A percentile compares a stretch with the other conserved stretches of the same genome.
These are phyloP conservation scores for Nomia melanderi DNA, from an alignment of 1,140 invertebrate genomes.

Conservation along the genomic window DNA sequence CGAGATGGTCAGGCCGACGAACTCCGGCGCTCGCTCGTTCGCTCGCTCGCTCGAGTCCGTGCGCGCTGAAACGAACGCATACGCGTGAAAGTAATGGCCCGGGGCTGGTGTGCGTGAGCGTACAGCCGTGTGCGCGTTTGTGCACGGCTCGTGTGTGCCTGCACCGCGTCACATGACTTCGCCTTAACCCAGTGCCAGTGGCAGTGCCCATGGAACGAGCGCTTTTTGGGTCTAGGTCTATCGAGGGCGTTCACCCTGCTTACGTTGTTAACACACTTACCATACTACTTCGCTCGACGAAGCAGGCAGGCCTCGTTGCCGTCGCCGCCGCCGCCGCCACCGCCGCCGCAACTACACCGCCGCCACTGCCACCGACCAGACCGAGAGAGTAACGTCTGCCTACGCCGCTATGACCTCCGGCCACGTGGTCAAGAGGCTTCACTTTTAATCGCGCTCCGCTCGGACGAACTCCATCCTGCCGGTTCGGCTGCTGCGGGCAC, in stretches of 20 bases:
- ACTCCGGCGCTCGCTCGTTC: not conserved
- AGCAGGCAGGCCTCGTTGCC: conserved; percentile 38
- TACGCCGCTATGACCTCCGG: conserved; percentile 58
- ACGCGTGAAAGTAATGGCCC: conserved; percentile 50
- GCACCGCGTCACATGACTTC: conserved; percentile 63
- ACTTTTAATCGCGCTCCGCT: conserved; percentile 59
- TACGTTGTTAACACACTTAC: conserved; percentile 74
- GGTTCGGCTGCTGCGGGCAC: not conserved
- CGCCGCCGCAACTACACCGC: conserved; percentile 23
- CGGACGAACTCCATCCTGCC: not conserved
- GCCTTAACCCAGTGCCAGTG: conserved; percentile 75
- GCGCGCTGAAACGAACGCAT: conserved; percentile 28
- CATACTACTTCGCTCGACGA: conserved; percentile 46
- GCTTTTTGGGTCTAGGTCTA: conserved; percentile 79
- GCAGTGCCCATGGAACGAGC: conserved; percentile 61
- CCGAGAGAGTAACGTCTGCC: conserved; percentile 58
- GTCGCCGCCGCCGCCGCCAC: not conserved
- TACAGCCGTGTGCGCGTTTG: conserved; percentile 3
- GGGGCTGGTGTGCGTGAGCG: not conserved
- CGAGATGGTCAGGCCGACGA: conserved; percentile 29
- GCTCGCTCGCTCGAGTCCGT: too few species aligned
- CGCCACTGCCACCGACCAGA: conserved; percentile 9
- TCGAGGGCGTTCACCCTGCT: conserved; percentile 73
- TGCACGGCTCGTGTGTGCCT: conserved; percentile 27
- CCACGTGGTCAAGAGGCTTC: conserved; percentile 63